Evolutionary conservation across 2,113 vertebrate genomes (phyloP).

Genomic region (Apistogramma diplotaenia): DNA sequence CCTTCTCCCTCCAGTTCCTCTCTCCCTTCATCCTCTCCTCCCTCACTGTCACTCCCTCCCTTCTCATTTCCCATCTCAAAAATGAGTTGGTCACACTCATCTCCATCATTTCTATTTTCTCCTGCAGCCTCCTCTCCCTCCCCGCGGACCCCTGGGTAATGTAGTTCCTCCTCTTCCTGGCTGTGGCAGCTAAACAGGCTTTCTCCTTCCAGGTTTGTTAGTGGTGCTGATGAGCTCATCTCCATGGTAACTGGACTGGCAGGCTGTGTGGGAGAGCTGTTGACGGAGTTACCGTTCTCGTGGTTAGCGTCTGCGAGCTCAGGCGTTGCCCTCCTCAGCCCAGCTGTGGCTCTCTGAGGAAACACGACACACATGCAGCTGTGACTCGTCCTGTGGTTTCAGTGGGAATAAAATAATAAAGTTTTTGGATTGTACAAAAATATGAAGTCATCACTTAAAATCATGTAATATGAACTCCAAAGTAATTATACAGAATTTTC

Average conservation of each 20-base stretch:
- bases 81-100: conserved; percentile 52
- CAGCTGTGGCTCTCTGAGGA: conserved; percentile 65
- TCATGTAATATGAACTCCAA: too few species aligned
- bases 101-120: conserved; percentile 1
- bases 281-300: neutral
- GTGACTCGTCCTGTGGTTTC: neutral
- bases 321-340: conserved; percentile 48
- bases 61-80: conserved; percentile 40
- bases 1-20: neutral
- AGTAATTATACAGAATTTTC: too few species aligned
- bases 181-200: conserved; percentile 15
- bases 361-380: neutral
- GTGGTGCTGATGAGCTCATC: conserved; percentile 40
- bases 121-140: neutral
- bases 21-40: neutral
- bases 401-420: neutral
- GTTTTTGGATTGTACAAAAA: neutral
- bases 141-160: conserved; percentile 22
- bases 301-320: conserved; percentile 58
- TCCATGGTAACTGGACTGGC: conserved; percentile 52
- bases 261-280: conserved; percentile 6
- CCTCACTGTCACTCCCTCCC: neutral
- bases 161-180: conserved; percentile 30
- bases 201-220: conserved; percentile 34
- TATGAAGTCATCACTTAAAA: neutral